phyloP scores from a whole-genome alignment of 2,113 vertebrate genomes.

The Sphyrna mokarran region DNA sequence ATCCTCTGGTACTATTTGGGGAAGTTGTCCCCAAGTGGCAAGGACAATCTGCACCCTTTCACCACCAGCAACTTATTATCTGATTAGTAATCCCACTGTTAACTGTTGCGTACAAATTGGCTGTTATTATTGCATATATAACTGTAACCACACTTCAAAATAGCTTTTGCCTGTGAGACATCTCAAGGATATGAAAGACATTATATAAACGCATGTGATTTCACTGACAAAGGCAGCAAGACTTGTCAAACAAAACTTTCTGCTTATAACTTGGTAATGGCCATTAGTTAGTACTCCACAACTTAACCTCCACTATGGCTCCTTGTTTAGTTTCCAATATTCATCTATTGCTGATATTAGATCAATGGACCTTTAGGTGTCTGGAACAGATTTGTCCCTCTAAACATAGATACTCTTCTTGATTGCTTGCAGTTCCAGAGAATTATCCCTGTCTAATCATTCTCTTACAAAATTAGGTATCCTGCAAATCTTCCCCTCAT shows the following conservation, averaged over 20 bases:
- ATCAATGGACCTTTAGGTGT: background rate
- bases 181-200: background rate
- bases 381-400: too few species aligned
- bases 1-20: background rate
- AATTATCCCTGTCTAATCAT: background rate
- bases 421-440: background rate
- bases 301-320: background rate
- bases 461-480: background rate
- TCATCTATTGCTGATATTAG: background rate
- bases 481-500: background rate
- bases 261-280: background rate
- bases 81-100: background rate
- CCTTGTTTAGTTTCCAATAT: background rate
- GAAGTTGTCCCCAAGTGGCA: background rate
- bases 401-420: background rate
- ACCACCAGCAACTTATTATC: background rate
- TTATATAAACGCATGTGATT: background rate
- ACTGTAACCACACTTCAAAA: too few species aligned
- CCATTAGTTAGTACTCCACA: background rate
- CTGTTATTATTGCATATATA: background rate
- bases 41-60: background rate
- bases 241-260: background rate
- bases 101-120: background rate
- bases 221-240: background rate
- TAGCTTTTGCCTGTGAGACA: too few species aligned